phyloP scores from a whole-genome alignment of 2,113 vertebrate species.

The Chloropsis hardwickii region DNA sequence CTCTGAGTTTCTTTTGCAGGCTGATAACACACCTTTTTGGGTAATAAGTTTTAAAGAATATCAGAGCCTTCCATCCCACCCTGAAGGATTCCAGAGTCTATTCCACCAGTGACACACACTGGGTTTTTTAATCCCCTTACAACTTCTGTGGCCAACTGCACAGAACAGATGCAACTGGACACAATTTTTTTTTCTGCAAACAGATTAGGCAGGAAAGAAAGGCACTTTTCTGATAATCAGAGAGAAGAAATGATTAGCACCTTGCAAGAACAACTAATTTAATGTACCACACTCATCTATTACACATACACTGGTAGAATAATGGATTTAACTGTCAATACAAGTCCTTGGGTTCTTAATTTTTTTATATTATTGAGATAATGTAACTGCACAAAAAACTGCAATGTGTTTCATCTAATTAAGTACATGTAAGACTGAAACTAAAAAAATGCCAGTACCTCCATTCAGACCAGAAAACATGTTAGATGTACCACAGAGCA shows the following conservation, averaged over 20 bases:
- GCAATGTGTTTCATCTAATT: neutral
- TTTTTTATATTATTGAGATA: neutral
- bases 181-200: neutral
- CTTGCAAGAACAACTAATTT: neutral
- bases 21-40: neutral
- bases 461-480: neutral
- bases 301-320: neutral
- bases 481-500: neutral
- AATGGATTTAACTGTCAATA: neutral
- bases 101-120: neutral
- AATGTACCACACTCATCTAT: neutral
- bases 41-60: neutral
- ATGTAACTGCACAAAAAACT: neutral
- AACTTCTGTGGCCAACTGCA: neutral
- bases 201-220: neutral
- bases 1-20: neutral
- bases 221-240: neutral
- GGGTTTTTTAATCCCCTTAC: neutral
- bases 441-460: neutral
- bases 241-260: neutral
- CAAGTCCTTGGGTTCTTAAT: neutral
- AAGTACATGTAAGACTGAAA: neutral
- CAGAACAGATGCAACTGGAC: neutral
- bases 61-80: neutral
- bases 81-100: neutral